A percentile compares a stretch with the other conserved stretches of the same genome.
Conservation (phyloP, 1,140 invertebrate genomes). For the Macrotrachela quadricornifera region DNA sequence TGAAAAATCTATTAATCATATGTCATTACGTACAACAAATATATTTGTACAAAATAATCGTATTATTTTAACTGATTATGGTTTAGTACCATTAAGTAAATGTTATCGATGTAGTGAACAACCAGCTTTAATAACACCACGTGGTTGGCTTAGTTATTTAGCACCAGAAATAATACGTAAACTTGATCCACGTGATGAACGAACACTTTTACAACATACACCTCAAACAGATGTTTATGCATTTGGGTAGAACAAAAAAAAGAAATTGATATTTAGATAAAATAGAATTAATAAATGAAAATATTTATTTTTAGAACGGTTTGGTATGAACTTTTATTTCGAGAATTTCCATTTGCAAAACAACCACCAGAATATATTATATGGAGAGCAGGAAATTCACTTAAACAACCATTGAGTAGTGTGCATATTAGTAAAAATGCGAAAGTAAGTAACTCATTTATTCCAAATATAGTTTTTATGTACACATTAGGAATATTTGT, state of each 20-base stretch:
- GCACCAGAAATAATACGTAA: conserved; percentile 76
- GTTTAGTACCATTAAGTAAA: conserved; percentile 39
- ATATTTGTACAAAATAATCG: conserved; percentile 85
- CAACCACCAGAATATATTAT: too few relatives aligned
- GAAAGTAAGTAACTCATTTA: too few relatives aligned
- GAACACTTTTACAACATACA: conserved; percentile 56
- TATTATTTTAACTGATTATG: conserved; percentile 97
- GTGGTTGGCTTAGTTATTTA: conserved; percentile 81
- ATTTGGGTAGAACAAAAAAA: conserved; percentile 53
- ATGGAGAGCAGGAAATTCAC: too few relatives aligned
- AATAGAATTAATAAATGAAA: background rate
- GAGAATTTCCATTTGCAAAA: conserved; percentile 58
- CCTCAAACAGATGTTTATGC: conserved; percentile 82
- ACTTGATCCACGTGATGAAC: conserved; percentile 42
- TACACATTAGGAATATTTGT: too few relatives aligned
- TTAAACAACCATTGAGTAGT: too few relatives aligned
- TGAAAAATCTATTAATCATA: conserved; percentile 86
- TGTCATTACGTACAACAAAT: conserved; percentile 94
- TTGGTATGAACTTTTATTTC: conserved; percentile 90
- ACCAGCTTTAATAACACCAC: conserved; percentile 47
- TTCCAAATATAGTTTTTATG: too few relatives aligned
- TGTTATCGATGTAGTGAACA: background rate
- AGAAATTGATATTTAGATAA: conserved; percentile 10
- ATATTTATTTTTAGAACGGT: conserved; percentile 50
- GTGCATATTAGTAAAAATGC: too few relatives aligned